Conservation (phyloP, 1,140 invertebrate genomes). For the Drosophila lowei region DNA sequence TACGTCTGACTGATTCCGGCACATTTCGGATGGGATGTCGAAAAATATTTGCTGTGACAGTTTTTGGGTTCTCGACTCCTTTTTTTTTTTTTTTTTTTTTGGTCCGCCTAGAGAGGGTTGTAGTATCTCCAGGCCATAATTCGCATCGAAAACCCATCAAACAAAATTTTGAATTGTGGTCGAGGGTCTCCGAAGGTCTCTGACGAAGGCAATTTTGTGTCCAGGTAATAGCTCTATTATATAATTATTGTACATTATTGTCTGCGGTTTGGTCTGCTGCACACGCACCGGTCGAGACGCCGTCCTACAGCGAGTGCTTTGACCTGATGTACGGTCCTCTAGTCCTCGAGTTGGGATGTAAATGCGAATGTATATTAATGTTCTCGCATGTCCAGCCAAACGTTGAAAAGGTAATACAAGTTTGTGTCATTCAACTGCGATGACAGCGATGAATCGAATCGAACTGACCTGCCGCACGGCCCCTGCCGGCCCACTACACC, state of each 20-base stretch:
- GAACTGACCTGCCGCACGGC: slow-evolving; percentile 1
- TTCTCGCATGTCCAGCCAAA: slow-evolving; percentile 7
- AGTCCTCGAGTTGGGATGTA: neutral
- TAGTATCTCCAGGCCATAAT: slow-evolving; percentile 34
- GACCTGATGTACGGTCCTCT: slow-evolving; percentile 22
- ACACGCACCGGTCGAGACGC: slow-evolving; percentile 5
- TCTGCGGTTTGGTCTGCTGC: slow-evolving; percentile 45
- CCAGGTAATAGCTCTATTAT: slow-evolving; percentile 74
- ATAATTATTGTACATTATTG: slow-evolving; percentile 79
- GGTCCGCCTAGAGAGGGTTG: slow-evolving; percentile 7
- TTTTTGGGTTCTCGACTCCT: slow-evolving; percentile 37
- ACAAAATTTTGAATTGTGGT: slow-evolving; percentile 48
- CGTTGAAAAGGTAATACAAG: slow-evolving; percentile 71
- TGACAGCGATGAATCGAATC: slow-evolving; percentile 35
- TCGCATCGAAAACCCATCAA: slow-evolving; percentile 71
- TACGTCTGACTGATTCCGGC: slow-evolving; percentile 70
- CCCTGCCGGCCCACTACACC: too few relatives aligned
- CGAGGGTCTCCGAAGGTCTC: slow-evolving; percentile 11
- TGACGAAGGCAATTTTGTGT: slow-evolving; percentile 61
- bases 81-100: slow-evolving; percentile 17
- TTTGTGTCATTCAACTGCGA: slow-evolving; percentile 72
- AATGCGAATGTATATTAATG: slow-evolving; percentile 8
- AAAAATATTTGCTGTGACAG: slow-evolving; percentile 72
- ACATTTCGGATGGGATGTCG: slow-evolving; percentile 57
- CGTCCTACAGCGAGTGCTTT: slow-evolving; percentile 11